Base-by-base conservation (phyloP, 2,888 invertebrate genomes). In the Junonia oenone region DNA sequence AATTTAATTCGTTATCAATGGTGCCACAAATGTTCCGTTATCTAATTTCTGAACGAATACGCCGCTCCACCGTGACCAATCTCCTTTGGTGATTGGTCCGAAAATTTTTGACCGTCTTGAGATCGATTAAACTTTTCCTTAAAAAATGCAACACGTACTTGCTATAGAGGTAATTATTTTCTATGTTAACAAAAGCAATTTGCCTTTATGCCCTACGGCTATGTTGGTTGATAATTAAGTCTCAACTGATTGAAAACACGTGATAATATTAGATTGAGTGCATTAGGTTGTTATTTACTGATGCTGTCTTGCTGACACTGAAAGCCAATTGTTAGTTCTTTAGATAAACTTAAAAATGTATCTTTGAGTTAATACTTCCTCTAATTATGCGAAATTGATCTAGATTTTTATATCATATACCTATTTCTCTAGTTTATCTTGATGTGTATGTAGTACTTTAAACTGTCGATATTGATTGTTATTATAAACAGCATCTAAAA, bases 1-100 rank as follows among this genome's bases (percentile, higher is more conserved):
- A 73, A 75, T 75, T 75, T 78, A 79, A 79, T 77, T 76, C 71
- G 71, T 82, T 78, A 81, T 81, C 81, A 81, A 78, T 78, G 75
- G 76, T 72, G 73, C 75, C 75, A 76, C 69, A 63, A 71, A 62
- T 35, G 75, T 73, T 61, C 84, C 85, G 84, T 83, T 85, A 85
- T 69, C 76, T 80, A 75, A 84, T 84, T 83, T 83, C 71, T 61
- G 57, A 61, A 62, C 61, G 55, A 59, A 61, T 58, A 48, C 54
- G 47, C 46, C 14, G 45, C 29, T 43, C 29, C 45, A 46, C 59
- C 60, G 62, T 60, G 59, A 57, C 63, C 57, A 63, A 65, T 62
- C 50, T 50, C 27, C 47, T 53, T 55, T 56, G 60, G 58, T 55
- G 58, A 59, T 59, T 59, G 59, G 40, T 54, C 56, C 35, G 33